Conservation (phyloP, 2,113 vertebrate species). For the Climacteris rufus region DNA sequence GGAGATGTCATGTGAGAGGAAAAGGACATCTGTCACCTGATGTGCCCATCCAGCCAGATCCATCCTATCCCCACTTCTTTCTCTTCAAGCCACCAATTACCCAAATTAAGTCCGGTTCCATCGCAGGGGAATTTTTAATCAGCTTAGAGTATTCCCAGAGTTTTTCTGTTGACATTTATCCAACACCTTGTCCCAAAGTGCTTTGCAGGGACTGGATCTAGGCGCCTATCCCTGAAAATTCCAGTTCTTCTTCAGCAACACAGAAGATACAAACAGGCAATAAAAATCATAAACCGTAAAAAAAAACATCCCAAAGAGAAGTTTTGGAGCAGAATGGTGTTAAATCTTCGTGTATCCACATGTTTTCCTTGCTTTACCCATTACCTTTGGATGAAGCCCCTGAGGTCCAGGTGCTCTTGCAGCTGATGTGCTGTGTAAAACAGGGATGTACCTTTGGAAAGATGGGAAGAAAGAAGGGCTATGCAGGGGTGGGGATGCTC, state of each 20-base stretch:
- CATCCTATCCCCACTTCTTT: not conserved
- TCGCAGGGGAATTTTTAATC: not conserved
- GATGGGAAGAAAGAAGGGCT: not conserved
- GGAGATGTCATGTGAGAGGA: not conserved
- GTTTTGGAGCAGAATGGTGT: not conserved
- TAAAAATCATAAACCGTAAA: not conserved
- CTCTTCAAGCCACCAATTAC: not conserved
- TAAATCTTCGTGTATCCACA: not conserved
- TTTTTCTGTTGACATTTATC: not conserved
- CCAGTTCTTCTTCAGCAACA: not conserved
- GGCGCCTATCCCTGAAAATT: not conserved
- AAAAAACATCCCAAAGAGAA: not conserved
- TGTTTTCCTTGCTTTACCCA: not conserved
- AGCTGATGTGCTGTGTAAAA: not conserved
- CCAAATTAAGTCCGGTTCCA: not conserved
- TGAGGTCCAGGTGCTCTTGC: accelerated
- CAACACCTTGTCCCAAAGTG: not conserved
- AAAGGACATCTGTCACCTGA: not conserved
- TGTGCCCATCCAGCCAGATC: not conserved
- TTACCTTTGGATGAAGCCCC: not conserved
- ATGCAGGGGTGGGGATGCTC: not conserved
- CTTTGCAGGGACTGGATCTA: not conserved
- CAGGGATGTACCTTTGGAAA: not conserved
- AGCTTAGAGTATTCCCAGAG: not conserved
- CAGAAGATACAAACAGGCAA: not conserved